Conservation (phyloP, 2,888 invertebrate genomes). For the Lordiphosa fenestrarum region DNA sequence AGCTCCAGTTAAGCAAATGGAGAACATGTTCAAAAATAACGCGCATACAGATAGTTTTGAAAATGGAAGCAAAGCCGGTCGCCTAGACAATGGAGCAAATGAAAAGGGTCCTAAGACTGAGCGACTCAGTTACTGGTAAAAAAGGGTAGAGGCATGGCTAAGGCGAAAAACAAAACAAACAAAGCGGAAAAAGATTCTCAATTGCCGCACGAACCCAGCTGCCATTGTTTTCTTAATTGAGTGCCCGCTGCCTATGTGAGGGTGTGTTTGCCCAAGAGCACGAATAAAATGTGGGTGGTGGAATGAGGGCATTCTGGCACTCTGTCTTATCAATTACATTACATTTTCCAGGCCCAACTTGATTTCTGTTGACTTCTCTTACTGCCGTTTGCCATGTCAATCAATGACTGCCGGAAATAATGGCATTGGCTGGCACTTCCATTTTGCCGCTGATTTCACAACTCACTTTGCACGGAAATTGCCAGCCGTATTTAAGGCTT, state of each 20-base stretch:
- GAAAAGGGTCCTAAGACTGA: conserved; percentile 21
- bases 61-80: conserved; percentile 12
- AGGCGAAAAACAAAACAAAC: conserved; percentile 26
- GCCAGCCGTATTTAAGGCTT: conserved; percentile 36
- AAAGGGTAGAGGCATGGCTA: neutral
- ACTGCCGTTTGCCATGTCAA: conserved; percentile 21
- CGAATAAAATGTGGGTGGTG: neutral
- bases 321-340: conserved; percentile 38
- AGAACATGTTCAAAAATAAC: conserved; percentile 7
- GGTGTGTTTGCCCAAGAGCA: conserved; percentile 19
- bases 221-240: conserved; percentile 46
- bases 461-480: conserved; percentile 38
- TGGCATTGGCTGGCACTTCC: conserved; percentile 35
- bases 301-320: conserved; percentile 6
- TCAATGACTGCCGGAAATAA: conserved; percentile 42
- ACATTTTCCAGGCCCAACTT: conserved; percentile 23
- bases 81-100: conserved; percentile 25
- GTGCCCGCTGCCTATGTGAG: conserved; percentile 23
- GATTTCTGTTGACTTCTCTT: conserved; percentile 9
- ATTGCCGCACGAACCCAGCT: conserved; percentile 41
- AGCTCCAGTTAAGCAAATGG: conserved; percentile 14
- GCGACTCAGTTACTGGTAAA: conserved; percentile 26
- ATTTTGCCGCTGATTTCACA: conserved; percentile 35
- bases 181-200: conserved; percentile 26
- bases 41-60: conserved; percentile 4